Conservation (phyloP, 2,113 vertebrate genomes). For the Rutilus rutilus region DNA sequence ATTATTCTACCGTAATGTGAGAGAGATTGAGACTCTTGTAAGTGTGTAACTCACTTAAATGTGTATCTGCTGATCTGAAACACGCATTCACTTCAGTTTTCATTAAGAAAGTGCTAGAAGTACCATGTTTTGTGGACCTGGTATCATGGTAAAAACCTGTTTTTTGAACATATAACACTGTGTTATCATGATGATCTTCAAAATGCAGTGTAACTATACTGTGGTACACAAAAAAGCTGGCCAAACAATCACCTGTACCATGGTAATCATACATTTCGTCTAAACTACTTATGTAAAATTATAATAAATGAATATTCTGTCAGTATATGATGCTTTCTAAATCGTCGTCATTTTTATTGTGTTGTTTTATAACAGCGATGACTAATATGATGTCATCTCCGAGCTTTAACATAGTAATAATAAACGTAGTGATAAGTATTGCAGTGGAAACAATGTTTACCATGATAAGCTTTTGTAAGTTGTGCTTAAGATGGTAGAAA, state of each 20-base stretch:
- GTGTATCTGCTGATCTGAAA: neutral
- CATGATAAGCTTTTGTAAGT: neutral
- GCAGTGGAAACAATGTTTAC: neutral
- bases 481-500: neutral
- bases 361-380: neutral
- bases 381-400: neutral
- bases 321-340: neutral
- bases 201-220: neutral
- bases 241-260: neutral
- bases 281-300: neutral
- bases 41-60: neutral
- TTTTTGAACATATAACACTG: neutral
- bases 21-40: neutral
- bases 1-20: neutral
- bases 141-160: neutral
- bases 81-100: neutral
- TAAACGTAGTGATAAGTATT: neutral
- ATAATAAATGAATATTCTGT: neutral
- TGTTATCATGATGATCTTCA: neutral
- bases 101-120: neutral
- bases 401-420: neutral
- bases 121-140: neutral
- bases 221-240: neutral
- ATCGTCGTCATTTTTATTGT: no score
- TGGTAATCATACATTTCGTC: neutral